A percentile compares a stretch with the other conserved stretches of the same genome.
Evolutionary conservation across 2,888 invertebrate genomes (phyloP).

Genomic region (Neoascia interrupta): DNA sequence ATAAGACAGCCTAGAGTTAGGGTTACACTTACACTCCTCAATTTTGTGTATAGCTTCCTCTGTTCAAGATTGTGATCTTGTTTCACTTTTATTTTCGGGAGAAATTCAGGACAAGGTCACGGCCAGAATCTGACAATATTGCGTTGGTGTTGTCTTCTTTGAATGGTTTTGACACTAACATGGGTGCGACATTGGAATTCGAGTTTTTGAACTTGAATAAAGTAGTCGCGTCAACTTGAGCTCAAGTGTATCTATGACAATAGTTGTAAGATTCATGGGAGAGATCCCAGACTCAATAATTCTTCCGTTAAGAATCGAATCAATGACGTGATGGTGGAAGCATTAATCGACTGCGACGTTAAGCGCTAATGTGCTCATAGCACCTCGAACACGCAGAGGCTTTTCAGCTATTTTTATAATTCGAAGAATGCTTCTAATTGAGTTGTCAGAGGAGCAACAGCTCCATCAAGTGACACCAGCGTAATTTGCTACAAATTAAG

Average conservation of each 20-base stretch:
- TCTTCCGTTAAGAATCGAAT: constrained; percentile 19
- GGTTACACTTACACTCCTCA: not conserved
- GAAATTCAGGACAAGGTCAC: constrained; percentile 63
- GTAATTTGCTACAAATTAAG: constrained; percentile 33
- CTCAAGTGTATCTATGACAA: not conserved
- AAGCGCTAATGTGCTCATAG: constrained; percentile 20
- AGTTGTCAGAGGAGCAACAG: constrained; percentile 19
- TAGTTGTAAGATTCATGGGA: not conserved
- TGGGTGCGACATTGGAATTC: constrained; percentile 54
- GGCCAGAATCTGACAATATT: constrained; percentile 26
- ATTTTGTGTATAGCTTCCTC: not conserved
- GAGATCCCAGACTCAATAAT: not conserved
- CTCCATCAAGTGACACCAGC: constrained; percentile 2
- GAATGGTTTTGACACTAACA: constrained; percentile 35
- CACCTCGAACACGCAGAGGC: too few relatives aligned
- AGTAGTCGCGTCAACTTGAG: constrained; percentile 14
- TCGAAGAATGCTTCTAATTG: constrained; percentile 27
- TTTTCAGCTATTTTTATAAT: not conserved
- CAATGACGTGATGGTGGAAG: not conserved
- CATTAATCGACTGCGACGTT: not conserved
- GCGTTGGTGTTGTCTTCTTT: not conserved
- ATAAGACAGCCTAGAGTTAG: not conserved
- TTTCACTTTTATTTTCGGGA: constrained; percentile 64
- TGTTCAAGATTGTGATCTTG: constrained; percentile 56
- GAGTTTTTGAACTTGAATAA: constrained; percentile 26